Base-by-base conservation (phyloP, 2,797 vertebrate genomes). In the Falco cherrug region DNA sequence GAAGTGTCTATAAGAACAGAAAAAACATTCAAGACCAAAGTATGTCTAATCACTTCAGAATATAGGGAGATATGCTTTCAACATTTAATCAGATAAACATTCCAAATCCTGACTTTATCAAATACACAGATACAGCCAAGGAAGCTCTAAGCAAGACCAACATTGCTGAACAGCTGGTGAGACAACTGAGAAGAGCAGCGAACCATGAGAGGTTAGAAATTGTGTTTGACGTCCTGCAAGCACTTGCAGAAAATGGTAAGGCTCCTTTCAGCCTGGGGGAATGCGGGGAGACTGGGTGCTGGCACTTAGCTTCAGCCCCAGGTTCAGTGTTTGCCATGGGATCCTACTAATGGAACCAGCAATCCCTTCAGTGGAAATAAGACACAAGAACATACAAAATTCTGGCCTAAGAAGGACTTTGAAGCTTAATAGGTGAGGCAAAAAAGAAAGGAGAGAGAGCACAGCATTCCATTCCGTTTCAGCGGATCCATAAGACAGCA, bases 221-320 rank as follows among this genome's bases (percentile, higher is more conserved):
- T 75, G 98, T 99, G 81, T 97, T 99, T 95, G 99, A 99, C 87
- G 98, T 99, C 78, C 98, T 99, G 88, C 98, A 99, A 69, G 98
- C 98, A 31, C 98, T 99, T 80, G 98, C 98, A 67, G 98, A 99
- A 96, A 99, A 98, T 7, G 99, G 99, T 99, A 97, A 98, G 98
- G n/a, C 25, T 89, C 17, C 64, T 54, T 70, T 47, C 16, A 13
- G 35, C 37, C 67, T 71, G 26, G 21, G 9, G n/a, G 24, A 70
- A 84, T 2, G 9, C 70, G 45, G 28, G 68, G 33, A 81, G n/a
- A 56, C 6, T 43, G 60, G 24, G 16, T n/a, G 25, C 8, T 10
- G 7, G 24, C 18, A 61, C 11, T 78, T 31, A 25, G 21, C 13
- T 56, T 53, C 25, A 48, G 6, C 12, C 79, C 39, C 14, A 18